Evolutionary conservation across 2,797 vertebrate genomes (phyloP).

Genomic region (Bovichtus diacanthus): DNA sequence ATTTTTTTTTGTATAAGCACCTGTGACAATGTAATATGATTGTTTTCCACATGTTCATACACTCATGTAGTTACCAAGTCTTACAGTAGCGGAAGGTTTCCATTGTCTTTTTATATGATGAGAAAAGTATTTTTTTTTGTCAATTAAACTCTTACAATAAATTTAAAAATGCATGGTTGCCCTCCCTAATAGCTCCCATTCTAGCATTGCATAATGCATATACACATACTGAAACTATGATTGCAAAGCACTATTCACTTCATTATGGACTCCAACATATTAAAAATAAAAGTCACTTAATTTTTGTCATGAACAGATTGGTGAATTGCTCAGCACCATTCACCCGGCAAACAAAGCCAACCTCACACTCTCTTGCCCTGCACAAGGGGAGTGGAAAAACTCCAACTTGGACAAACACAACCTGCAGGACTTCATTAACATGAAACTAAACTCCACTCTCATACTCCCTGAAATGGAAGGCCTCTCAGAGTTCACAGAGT

Average conservation of each 20-base stretch:
- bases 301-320: conserved; percentile 86
- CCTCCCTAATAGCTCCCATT: neutral
- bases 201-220: neutral
- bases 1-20: neutral
- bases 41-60: neutral
- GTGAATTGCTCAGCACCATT: conserved; percentile 95
- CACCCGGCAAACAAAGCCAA: conserved; percentile 98
- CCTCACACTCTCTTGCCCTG: conserved; percentile 94
- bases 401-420: conserved; percentile 98
- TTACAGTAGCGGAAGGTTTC: neutral
- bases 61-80: neutral
- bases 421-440: conserved; percentile 98
- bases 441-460: conserved; percentile 94
- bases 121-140: neutral
- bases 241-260: neutral
- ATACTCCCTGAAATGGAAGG: conserved; percentile 98
- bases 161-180: neutral
- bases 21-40: neutral
- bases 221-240: conserved; percentile 22
- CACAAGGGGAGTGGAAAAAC: conserved; percentile 98
- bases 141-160: neutral
- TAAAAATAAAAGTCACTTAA: neutral
- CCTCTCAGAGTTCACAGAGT: conserved; percentile 98
- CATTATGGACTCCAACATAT: neutral
- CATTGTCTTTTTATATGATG: neutral